Conservation (phyloP, 2,797 vertebrate species). For the Selene dorsalis region DNA sequence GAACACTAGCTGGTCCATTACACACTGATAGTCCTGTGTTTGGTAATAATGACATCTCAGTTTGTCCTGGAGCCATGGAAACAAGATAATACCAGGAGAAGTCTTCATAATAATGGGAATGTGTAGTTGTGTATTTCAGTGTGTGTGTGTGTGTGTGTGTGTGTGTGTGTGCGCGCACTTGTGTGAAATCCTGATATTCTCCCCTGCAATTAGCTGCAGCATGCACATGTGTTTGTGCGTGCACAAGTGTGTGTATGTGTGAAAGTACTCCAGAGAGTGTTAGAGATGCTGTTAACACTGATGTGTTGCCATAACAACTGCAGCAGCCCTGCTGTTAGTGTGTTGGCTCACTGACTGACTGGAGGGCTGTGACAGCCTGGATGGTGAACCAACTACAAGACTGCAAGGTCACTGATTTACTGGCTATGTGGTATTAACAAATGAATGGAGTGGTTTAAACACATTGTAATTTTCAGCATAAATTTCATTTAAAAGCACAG, state of each 20-base stretch:
- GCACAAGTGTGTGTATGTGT: conserved; percentile 2
- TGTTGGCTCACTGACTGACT: conserved; percentile 37
- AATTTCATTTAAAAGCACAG: not conserved
- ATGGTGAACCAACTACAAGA: conserved; percentile 37
- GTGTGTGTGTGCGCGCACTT: conserved; percentile 7
- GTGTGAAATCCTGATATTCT: conserved; percentile 32
- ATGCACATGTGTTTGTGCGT: conserved; percentile 10
- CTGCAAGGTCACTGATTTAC: conserved; percentile 16
- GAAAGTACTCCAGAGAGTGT: conserved; percentile 49
- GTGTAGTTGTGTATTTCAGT: conserved; percentile 33
- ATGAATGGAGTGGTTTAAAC: not conserved
- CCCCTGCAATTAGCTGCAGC: conserved; percentile 60
- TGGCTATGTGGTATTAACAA: not conserved
- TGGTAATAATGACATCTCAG: conserved; percentile 54
- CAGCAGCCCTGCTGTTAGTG: conserved; percentile 41
- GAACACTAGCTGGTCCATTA: conserved; percentile 58
- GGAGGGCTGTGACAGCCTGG: conserved; percentile 28
- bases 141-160: conserved; percentile 25
- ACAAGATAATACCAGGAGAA: conserved; percentile 51
- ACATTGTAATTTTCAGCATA: not conserved
- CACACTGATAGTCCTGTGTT: conserved; percentile 45
- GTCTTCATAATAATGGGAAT: conserved; percentile 48
- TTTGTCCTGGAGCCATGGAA: conserved; percentile 65
- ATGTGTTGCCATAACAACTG: conserved; percentile 83
- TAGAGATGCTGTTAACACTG: conserved; percentile 66